Base-by-base conservation (phyloP, 37 sponge, comb jelly and placozoan genomes). In the Ephydatia muelleri region DNA sequence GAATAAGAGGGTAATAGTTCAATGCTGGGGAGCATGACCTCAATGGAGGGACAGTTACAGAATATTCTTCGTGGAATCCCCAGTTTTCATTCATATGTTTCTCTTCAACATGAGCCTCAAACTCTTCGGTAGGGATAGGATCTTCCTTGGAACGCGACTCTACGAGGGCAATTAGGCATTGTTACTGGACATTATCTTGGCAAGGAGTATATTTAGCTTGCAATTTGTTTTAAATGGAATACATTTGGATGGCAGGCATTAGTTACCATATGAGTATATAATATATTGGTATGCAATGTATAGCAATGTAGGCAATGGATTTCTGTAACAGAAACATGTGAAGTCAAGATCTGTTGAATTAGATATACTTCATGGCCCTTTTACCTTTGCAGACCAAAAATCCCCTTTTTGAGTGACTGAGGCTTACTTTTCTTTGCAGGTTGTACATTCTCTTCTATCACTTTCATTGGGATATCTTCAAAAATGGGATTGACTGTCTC, bases 41-140 rank as follows among this genome's bases (percentile, higher is more conserved):
- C 19, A 5, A n/a, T 5, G 26, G 66, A 5, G 26, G 48, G 21
- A 11, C 23, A 43, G 85, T n/a, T 29, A 89, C 93, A 57, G 72
- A 70, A 39, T 93, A 93, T 49, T 93, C 93, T 66, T 85, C 85
- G 21, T 68, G 65, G 38, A 89, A 93, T 65, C 77, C 83, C 27
- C 88, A 74, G 79, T 92, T 88, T 31, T 93, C 90, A 33, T 89
- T 88, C 23, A 43, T 28, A 69, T 93, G 87, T 73, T 87, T 65
- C 29, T 82, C 31, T 49, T 93, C 83, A 39, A 86, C 81, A 22
- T 73, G 79, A 13, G 49, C 36, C 6, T 74, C 70, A 38, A 93
- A 73, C 65, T 82, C 38, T 16, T 69, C 49, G 16, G 80, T 64
- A 38, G 87, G 72, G 64, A 93, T 83, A 13, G 90, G 90, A 0